Conservation (phyloP, 2,888 invertebrate genomes). For the Ectemnius cavifrons region DNA sequence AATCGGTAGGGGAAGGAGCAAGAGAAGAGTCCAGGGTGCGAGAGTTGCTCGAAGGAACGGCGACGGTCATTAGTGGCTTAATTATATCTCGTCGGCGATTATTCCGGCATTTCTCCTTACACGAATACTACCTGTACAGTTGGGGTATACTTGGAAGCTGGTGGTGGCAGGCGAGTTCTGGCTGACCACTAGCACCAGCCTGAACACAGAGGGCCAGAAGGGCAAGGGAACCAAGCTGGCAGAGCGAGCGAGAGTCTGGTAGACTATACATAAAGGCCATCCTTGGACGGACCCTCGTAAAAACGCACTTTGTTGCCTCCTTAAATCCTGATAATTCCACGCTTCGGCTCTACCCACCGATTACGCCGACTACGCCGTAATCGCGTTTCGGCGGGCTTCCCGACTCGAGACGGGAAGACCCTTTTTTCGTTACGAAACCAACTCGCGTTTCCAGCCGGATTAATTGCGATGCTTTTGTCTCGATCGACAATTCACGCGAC, state of each 20-base stretch:
- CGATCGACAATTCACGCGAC: constrained; percentile 37
- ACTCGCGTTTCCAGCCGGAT: constrained; percentile 31
- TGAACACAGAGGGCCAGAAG: neutral
- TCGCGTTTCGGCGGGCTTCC: constrained; percentile 64
- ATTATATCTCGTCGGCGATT: constrained; percentile 69
- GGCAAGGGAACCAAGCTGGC: neutral
- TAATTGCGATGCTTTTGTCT: constrained; percentile 58
- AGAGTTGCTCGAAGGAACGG: constrained; percentile 38
- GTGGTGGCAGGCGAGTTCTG: neutral
- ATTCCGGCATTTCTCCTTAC: constrained; percentile 63
- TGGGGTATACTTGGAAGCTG: neutral
- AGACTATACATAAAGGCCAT: constrained; percentile 61
- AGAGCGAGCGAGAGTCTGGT: constrained; percentile 51
- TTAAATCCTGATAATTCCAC: constrained; percentile 67
- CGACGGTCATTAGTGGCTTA: constrained; percentile 71
- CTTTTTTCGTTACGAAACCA: constrained; percentile 57
- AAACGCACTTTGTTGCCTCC: constrained; percentile 67
- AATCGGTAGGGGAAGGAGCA: neutral
- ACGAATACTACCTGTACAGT: constrained; percentile 8
- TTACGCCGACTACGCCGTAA: constrained; percentile 65
- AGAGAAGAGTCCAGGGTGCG: constrained; percentile 19
- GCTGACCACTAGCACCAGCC: neutral
- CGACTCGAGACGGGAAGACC: constrained; percentile 50
- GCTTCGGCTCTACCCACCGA: constrained; percentile 63
- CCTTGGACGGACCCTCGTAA: constrained; percentile 64